phyloP scores from a whole-genome alignment of 2,113 vertebrate genomes.

The Chunga burmeisteri region DNA sequence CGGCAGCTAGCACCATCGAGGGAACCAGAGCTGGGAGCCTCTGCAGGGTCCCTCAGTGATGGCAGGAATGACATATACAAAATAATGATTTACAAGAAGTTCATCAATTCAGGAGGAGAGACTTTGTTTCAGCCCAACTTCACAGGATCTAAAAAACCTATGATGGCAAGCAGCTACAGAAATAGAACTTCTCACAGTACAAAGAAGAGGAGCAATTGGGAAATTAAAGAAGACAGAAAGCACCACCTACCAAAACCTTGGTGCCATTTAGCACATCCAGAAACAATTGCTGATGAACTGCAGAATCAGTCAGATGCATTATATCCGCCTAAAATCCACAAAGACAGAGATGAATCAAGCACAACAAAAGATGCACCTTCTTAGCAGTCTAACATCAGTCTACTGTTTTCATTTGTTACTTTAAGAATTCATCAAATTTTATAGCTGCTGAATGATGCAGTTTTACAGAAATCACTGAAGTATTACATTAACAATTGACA shows the following conservation, averaged over 20 bases:
- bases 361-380: background rate
- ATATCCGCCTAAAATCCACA: constrained; percentile 80
- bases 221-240: background rate
- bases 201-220: background rate
- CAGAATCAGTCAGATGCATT: constrained; percentile 86
- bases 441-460: background rate
- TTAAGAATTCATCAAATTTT: background rate
- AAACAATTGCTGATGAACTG: constrained; percentile 85
- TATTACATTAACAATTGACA: background rate
- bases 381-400: background rate
- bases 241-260: constrained; percentile 84
- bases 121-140: background rate
- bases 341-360: background rate
- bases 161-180: background rate
- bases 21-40: background rate
- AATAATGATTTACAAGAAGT: background rate
- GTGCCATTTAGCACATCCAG: constrained; percentile 89
- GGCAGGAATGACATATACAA: background rate
- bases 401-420: background rate
- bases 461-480: background rate
- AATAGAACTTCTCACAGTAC: background rate
- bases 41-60: background rate
- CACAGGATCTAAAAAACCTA: background rate
- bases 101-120: background rate
- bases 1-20: background rate